Percentiles rank a stretch among this genome's conserved stretches.
Conservation (phyloP, 2,113 vertebrate species). For the Psammodynastes pulverulentus region DNA sequence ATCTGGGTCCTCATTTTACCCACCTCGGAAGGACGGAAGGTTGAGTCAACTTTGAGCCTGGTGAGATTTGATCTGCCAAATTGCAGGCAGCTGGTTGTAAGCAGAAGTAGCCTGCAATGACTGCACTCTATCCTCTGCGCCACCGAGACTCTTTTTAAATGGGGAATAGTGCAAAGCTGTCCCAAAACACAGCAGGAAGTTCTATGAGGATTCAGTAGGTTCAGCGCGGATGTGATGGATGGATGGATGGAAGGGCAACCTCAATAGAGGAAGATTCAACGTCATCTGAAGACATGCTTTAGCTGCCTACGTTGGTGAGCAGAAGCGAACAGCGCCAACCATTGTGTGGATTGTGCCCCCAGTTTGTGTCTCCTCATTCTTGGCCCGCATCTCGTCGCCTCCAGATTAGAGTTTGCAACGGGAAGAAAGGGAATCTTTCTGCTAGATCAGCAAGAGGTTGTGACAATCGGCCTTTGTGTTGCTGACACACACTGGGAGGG, state of each 20-base stretch:
- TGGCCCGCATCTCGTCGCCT: not conserved
- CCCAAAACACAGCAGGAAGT: not conserved
- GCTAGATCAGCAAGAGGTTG: not conserved
- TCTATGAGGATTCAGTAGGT: not conserved
- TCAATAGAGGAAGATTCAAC: not conserved
- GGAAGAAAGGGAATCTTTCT: not conserved
- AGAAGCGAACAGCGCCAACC: not conserved
- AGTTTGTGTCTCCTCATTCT: not conserved
- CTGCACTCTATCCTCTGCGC: too few relatives aligned
- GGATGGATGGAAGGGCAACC: not conserved
- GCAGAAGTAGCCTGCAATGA: too few relatives aligned
- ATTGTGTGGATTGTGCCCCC: not conserved
- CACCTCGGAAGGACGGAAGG: too few relatives aligned
- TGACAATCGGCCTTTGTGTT: not conserved
- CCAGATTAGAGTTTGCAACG: not conserved
- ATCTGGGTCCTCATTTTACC: too few relatives aligned
- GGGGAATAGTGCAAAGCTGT: too few relatives aligned
- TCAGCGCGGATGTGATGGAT: too few relatives aligned
- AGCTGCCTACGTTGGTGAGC: not conserved
- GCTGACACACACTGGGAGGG: not conserved
- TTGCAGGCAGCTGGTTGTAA: too few relatives aligned
- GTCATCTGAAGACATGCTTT: not conserved
- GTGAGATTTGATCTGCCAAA: too few relatives aligned
- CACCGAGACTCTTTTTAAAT: fast-evolving
- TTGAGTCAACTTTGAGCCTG: too few relatives aligned